phyloP scores from a whole-genome alignment of 2,797 vertebrate genomes.

The Orientallactaga sibirica region DNA sequence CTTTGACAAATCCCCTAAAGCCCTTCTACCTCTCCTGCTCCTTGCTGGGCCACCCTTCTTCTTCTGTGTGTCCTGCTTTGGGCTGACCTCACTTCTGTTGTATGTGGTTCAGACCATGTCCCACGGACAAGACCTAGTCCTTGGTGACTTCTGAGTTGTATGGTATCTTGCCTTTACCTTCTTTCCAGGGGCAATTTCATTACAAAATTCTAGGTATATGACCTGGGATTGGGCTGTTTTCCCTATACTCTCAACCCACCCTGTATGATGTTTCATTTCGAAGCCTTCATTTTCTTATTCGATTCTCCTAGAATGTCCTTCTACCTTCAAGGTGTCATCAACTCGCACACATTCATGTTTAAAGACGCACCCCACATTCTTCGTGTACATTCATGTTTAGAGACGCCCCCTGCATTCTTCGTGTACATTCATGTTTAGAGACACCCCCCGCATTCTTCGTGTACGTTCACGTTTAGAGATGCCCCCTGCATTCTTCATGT shows the following conservation, averaged over 20 bases:
- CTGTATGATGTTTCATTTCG: neutral
- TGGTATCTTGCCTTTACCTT: neutral
- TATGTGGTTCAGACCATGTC: accelerated
- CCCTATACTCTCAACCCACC: neutral
- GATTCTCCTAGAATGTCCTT: neutral
- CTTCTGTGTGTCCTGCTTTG: neutral
- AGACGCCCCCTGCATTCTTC: neutral
- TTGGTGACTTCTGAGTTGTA: neutral
- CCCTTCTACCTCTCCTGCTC: accelerated
- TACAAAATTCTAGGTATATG: neutral
- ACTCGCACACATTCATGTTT: neutral
- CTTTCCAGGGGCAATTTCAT: neutral
- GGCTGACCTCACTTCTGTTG: no score
- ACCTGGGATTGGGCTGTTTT: neutral
- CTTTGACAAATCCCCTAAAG: accelerated
- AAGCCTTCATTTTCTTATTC: neutral
- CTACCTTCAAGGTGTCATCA: neutral
- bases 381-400: neutral
- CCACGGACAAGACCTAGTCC: accelerated
- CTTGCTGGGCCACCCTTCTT: accelerated
- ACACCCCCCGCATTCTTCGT: no score
- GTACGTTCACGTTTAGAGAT: no score
- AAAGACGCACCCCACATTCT: accelerated
- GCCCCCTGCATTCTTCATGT: neutral
- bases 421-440: no score